A percentile compares a stretch with the other conserved stretches of the same genome.
phyloP scores from a whole-genome alignment of 2,888 invertebrate species.

The Alloplasta piceator region DNA sequence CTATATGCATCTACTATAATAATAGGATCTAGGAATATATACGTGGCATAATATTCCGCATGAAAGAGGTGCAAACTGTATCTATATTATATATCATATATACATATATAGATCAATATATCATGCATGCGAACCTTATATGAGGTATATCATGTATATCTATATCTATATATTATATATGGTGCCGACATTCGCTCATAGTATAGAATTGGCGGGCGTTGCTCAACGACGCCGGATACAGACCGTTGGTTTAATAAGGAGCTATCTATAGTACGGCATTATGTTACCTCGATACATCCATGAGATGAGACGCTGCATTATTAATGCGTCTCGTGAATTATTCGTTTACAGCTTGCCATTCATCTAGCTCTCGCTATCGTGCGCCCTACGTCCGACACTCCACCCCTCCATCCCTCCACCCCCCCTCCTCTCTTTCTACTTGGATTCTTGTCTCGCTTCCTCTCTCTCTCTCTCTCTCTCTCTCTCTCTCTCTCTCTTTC shows the following conservation, averaged over 20 bases:
- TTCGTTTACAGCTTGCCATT: constrained; percentile 83
- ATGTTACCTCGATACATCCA: constrained; percentile 83
- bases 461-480: constrained; percentile 38
- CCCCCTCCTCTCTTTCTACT: constrained; percentile 42
- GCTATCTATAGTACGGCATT: constrained; percentile 85
- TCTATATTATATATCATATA: constrained; percentile 27
- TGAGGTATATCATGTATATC: background rate
- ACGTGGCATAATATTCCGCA: too few species aligned
- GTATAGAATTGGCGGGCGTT: constrained; percentile 55
- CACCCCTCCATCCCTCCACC: constrained; percentile 34
- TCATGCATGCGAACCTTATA: background rate
- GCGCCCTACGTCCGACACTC: constrained; percentile 56
- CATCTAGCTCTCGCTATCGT: constrained; percentile 75
- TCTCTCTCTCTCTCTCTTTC: constrained; percentile 27
- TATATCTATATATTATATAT: background rate
- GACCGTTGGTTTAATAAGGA: constrained; percentile 83
- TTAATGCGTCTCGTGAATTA: constrained; percentile 82
- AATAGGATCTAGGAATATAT: too few species aligned
- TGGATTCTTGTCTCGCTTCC: constrained; percentile 34
- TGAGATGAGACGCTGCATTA: constrained; percentile 83
- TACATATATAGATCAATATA: background rate
- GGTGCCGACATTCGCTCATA: background rate
- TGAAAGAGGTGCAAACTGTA: background rate
- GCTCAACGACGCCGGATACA: constrained; percentile 65
- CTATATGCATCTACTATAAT: too few species aligned